phyloP scores from a whole-genome alignment of 2,797 vertebrate species.

The Molossus alvarezi region DNA sequence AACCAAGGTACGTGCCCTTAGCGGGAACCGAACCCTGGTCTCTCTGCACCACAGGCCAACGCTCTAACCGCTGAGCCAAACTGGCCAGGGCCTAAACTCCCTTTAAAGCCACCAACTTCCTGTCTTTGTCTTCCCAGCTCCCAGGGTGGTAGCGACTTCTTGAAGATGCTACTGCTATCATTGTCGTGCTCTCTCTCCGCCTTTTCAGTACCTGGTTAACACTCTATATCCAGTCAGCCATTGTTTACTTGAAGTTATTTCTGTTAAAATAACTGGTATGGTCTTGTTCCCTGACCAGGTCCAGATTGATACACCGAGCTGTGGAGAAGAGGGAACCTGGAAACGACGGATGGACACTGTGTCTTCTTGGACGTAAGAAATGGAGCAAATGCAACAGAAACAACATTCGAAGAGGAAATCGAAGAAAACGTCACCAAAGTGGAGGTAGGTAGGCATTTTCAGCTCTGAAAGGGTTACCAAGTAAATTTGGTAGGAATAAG shows the following conservation, averaged over 20 bases:
- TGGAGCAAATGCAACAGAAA: background rate
- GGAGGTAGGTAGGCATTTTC: background rate
- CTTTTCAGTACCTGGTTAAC: background rate
- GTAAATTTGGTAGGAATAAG: background rate
- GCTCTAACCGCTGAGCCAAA: no score
- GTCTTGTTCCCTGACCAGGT: background rate
- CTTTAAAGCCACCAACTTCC: background rate
- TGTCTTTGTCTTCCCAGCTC: background rate
- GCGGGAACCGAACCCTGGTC: no score
- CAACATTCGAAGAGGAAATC: background rate
- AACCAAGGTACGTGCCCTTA: no score
- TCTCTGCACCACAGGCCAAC: no score
- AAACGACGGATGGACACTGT: background rate
- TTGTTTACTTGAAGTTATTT: conserved; percentile 23
- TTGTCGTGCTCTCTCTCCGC: background rate
- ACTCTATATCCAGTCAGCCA: background rate
- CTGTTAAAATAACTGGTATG: background rate
- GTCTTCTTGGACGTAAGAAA: background rate
- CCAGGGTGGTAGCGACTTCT: background rate
- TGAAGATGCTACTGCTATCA: background rate
- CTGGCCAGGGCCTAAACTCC: no score
- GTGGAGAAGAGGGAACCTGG: background rate
- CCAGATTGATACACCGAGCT: background rate
- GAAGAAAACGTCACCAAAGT: conserved; percentile 22
- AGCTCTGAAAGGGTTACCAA: background rate